A percentile compares a stretch with the other conserved stretches of the same genome.
phyloP scores from a whole-genome alignment of 1,140 invertebrate genomes.

The Pemphigus obesinymphae region DNA sequence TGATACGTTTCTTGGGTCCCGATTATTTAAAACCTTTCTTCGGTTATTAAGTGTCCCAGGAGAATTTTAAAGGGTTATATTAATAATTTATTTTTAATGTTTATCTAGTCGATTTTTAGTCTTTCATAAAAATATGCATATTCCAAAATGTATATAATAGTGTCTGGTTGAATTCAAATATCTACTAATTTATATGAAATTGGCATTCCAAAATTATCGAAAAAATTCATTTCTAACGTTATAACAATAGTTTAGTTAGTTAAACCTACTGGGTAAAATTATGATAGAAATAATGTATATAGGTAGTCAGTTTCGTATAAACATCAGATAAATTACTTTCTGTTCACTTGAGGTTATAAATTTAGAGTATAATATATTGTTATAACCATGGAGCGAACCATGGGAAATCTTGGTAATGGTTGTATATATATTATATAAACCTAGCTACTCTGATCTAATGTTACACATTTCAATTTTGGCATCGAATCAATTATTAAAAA shows the following conservation, averaged over 20 bases:
- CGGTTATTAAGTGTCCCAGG: too few relatives aligned
- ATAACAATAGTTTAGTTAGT: background rate
- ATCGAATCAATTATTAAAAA: too few relatives aligned
- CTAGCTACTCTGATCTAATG: background rate
- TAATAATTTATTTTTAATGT: too few relatives aligned
- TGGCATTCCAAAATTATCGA: background rate
- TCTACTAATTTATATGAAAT: background rate
- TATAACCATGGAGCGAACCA: background rate
- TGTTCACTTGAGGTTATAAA: background rate
- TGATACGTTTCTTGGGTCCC: too few relatives aligned
- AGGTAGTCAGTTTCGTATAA: background rate
- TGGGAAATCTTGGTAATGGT: conserved; percentile 7
- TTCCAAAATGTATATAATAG: too few relatives aligned
- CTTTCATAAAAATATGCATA: too few relatives aligned
- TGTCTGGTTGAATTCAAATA: too few relatives aligned
- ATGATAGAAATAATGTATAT: background rate
- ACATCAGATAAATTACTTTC: background rate
- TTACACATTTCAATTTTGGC: too few relatives aligned
- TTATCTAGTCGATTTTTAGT: too few relatives aligned
- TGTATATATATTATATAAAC: background rate
- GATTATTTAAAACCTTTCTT: too few relatives aligned
- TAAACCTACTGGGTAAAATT: background rate
- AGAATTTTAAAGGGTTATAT: too few relatives aligned
- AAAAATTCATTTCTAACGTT: background rate
- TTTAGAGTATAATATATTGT: background rate